Evolutionary conservation across 2,797 vertebrate genomes (phyloP).

Genomic region (Micropoecilia bifurca): DNA sequence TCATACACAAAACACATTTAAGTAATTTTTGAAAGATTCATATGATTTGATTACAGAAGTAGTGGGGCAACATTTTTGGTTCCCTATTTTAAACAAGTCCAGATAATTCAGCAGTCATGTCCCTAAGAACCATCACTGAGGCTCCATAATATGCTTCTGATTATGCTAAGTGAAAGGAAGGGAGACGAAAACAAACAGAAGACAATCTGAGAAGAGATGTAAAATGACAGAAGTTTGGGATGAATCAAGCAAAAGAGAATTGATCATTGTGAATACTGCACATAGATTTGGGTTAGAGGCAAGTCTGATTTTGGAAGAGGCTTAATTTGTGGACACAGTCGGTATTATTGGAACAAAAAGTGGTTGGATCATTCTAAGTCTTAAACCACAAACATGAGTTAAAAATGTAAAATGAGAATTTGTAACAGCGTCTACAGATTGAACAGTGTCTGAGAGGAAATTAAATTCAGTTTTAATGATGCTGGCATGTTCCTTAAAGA

Average conservation of each 20-base stretch:
- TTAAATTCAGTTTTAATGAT: neutral
- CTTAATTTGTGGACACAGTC: neutral
- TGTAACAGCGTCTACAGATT: neutral
- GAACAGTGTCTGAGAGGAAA: neutral
- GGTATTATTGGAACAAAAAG: neutral
- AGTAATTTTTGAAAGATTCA: neutral
- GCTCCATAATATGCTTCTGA: neutral
- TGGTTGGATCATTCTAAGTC: neutral
- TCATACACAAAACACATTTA: neutral
- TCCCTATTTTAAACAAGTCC: neutral
- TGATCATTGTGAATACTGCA: neutral
- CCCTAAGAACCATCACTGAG: neutral
- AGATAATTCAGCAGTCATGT: neutral
- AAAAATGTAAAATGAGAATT: neutral
- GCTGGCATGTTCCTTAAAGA: neutral
- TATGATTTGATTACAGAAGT: neutral
- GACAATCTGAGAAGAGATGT: neutral
- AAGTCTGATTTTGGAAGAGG: neutral
- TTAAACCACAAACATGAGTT: neutral
- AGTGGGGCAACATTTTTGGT: neutral
- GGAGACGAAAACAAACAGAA: neutral
- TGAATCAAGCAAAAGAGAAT: neutral
- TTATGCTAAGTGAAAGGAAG: neutral
- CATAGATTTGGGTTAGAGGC: neutral
- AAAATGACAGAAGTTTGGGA: neutral